Evolutionary conservation across 1,140 invertebrate genomes (phyloP).

Genomic region (Dendrolimus kikuchii): DNA sequence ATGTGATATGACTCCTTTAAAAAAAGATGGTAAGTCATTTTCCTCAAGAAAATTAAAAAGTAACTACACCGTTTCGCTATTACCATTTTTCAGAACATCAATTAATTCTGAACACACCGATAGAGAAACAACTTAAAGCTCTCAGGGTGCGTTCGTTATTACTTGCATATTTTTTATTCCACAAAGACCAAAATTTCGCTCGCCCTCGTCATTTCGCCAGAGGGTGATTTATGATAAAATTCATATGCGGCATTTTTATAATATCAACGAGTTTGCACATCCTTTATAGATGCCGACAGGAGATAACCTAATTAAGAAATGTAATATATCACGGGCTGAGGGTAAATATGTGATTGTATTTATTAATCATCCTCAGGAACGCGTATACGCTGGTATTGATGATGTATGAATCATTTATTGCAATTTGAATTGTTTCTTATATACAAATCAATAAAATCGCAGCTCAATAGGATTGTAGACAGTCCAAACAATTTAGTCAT

Average conservation of each 20-base stretch:
- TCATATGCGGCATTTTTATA: slow-evolving; percentile 62
- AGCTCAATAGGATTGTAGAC: slow-evolving; percentile 14
- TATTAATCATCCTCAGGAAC: slow-evolving; percentile 39
- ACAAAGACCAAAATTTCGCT: slow-evolving; percentile 54
- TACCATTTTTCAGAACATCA: slow-evolving; percentile 26
- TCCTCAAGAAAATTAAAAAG: no score
- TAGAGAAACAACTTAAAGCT: slow-evolving; percentile 60
- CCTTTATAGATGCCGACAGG: slow-evolving; percentile 62
- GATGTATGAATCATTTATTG: slow-evolving; percentile 26
- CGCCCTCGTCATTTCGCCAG: slow-evolving; percentile 46
- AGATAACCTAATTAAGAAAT: slow-evolving; percentile 72
- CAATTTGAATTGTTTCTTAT: slow-evolving; percentile 50
- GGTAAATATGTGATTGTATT: slow-evolving; percentile 58
- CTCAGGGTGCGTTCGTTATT: slow-evolving; percentile 60
- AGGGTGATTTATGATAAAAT: slow-evolving; percentile 69
- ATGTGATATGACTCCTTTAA: no score
- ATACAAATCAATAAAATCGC: slow-evolving; percentile 34
- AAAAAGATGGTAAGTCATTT: no score
- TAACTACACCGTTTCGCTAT: slow-evolving; percentile 33
- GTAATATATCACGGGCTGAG: slow-evolving; percentile 60
- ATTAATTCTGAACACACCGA: slow-evolving; percentile 60
- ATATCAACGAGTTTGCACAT: slow-evolving; percentile 66
- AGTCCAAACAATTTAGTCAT: no score
- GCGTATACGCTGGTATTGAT: slow-evolving; percentile 20
- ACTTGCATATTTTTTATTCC: slow-evolving; percentile 70